These are phyloP conservation scores for Trachelus stipa DNA, from an alignment of 2,888 invertebrate genomes.

Conservation along the genomic window DNA sequence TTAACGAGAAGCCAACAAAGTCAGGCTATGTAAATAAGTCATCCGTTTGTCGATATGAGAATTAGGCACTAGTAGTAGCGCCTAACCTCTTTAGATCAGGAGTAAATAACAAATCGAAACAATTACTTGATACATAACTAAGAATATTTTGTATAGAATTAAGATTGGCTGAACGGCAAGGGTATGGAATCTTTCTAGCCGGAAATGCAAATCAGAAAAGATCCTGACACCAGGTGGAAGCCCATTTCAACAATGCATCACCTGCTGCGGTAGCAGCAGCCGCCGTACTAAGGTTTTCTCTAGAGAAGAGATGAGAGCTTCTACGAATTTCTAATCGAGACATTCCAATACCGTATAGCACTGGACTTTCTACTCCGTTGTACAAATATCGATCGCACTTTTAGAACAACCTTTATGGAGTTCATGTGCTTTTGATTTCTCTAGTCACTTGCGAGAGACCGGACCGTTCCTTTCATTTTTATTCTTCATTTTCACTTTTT, in stretches of 20 bases:
- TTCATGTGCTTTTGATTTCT: not conserved
- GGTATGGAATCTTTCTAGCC: not conserved
- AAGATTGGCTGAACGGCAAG: not conserved
- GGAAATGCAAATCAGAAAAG: not conserved
- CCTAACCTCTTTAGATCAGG: not conserved
- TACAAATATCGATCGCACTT: not conserved
- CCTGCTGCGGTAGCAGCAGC: constrained; percentile 46
- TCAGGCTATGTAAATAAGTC: not conserved
- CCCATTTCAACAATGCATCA: constrained; percentile 36
- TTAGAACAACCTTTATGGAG: not conserved
- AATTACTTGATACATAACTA: not conserved
- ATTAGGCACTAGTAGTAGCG: not conserved
- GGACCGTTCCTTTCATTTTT: too few species aligned
- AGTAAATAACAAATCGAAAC: not conserved
- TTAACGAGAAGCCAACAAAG: not conserved
- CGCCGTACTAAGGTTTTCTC: constrained; percentile 26
- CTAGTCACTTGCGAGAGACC: not conserved
- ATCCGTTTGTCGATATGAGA: not conserved
- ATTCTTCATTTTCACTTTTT: not conserved
- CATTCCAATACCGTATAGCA: not conserved
- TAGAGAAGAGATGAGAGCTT: constrained; percentile 11
- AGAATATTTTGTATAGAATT: not conserved
- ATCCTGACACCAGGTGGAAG: not conserved
- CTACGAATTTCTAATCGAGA: not conserved
- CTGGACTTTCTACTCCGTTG: not conserved